Evolutionary conservation across 23 tunicate genomes (phyloP), one percentile per base, ranked within the genome.

Genomic region (Styela clava): DNA sequence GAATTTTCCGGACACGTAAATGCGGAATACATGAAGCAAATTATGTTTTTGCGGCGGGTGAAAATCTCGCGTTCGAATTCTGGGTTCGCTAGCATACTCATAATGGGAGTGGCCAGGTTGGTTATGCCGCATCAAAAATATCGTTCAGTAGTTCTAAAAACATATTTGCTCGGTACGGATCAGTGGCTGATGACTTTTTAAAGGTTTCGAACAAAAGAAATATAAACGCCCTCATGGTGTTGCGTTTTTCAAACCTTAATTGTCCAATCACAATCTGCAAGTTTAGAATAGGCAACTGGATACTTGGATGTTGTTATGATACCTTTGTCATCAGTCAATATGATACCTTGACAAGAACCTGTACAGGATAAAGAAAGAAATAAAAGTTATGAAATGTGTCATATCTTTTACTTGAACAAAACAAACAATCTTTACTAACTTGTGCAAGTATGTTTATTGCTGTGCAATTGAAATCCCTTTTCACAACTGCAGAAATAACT

Each of bases 181-280:
- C n/a, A n/a, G n/a, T n/a, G n/a, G n/a, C n/a, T n/a, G n/a, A n/a
- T n/a, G n/a, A n/a, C n/a, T n/a, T n/a, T n/a, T n/a, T n/a, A n/a
- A n/a, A n/a, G n/a, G n/a, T n/a, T n/a, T n/a, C n/a, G n/a, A n/a
- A n/a, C n/a, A n/a, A n/a, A n/a, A n/a, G n/a, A n/a, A n/a, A n/a
- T n/a, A n/a, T n/a, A n/a, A n/a, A n/a, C n/a, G n/a, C n/a, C n/a
- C n/a, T n/a, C n/a, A n/a, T n/a, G n/a, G n/a, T n/a, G n/a, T n/a
- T n/a, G n/a, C n/a, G n/a, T 65, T 29, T 28, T 19, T 71, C 77
- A 22, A 71, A 83, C 97, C 90, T 86, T 26, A 22, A 91, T 86
- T 20, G 78, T 82, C 97, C 97, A 91, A 62, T 86, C 85, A 73
- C 97, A 91, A 32, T 91, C 82, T n/a, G 97, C 89, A 24, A 86